A percentile compares a stretch with the other conserved stretches of the same genome.
phyloP scores from a whole-genome alignment of 1,140 invertebrate genomes.

The Halictus rubicundus region DNA sequence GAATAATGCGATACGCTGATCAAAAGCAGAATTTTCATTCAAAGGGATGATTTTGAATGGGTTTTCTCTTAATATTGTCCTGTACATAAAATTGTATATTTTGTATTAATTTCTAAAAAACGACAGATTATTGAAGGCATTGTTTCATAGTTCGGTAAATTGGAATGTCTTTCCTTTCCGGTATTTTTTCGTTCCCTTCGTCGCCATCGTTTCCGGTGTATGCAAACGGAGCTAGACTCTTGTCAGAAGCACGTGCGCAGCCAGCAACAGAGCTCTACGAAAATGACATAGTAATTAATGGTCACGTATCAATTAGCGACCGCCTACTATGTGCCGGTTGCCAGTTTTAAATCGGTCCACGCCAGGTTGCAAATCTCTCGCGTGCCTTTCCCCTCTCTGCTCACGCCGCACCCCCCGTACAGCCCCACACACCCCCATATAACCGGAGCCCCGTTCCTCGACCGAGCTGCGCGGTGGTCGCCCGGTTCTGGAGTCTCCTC shows the following conservation, averaged over 20 bases:
- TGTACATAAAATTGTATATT: too few species aligned
- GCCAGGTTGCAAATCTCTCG: constrained; percentile 62
- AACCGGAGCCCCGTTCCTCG: constrained; percentile 28
- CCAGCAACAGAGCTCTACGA: constrained; percentile 73
- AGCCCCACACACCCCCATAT: too few species aligned
- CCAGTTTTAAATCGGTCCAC: constrained; percentile 76
- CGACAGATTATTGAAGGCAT: too few species aligned
- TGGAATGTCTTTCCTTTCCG: neutral
- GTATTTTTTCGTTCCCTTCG: neutral
- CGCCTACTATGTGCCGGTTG: constrained; percentile 64
- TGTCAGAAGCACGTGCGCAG: constrained; percentile 76
- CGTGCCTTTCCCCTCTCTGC: constrained; percentile 2
- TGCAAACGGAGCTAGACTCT: constrained; percentile 61
- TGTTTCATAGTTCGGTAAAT: too few species aligned
- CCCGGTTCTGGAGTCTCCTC: constrained; percentile 56
- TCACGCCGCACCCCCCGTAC: neutral
- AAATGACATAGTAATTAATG: constrained; percentile 81
- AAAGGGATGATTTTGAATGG: too few species aligned
- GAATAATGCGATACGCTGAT: too few species aligned
- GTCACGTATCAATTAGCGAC: constrained; percentile 78
- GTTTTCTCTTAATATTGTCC: too few species aligned
- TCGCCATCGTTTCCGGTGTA: constrained; percentile 4
- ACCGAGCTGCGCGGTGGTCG: constrained; percentile 19
- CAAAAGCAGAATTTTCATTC: too few species aligned
- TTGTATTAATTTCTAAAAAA: too few species aligned